Percentiles rank a stretch among this genome's conserved stretches.
Evolutionary conservation across 1,140 invertebrate genomes (phyloP).

Genomic region (Megalopta genalis): DNA sequence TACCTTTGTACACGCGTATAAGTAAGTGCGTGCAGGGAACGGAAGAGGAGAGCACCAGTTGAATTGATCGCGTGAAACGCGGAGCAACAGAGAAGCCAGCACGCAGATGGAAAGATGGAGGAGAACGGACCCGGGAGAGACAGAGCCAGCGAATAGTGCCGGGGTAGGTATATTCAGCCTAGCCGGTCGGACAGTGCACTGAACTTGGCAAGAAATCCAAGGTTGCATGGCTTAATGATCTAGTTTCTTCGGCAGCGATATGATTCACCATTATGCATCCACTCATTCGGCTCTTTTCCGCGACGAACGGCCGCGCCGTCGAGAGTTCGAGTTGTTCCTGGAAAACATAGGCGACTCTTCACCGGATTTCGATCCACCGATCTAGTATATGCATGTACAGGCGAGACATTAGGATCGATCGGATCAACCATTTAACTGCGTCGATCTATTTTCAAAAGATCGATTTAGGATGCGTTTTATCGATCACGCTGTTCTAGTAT

Average conservation of each 20-base stretch:
- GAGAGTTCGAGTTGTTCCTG: background rate
- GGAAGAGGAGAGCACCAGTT: background rate
- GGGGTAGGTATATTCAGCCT: slow-evolving; percentile 60
- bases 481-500: too few relatives aligned
- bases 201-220: slow-evolving; percentile 79
- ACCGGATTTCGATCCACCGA: too few relatives aligned
- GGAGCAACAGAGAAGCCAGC: slow-evolving; percentile 22
- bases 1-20: slow-evolving; percentile 19
- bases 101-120: slow-evolving; percentile 9
- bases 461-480: too few relatives aligned
- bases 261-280: slow-evolving; percentile 73
- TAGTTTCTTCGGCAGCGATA: slow-evolving; percentile 73
- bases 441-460: too few relatives aligned
- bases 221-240: slow-evolving; percentile 76
- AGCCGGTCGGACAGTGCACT: slow-evolving; percentile 70
- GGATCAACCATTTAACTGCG: too few relatives aligned
- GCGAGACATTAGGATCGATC: too few relatives aligned
- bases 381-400: too few relatives aligned
- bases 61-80: slow-evolving; percentile 37
- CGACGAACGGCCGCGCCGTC: background rate
- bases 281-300: slow-evolving; percentile 37
- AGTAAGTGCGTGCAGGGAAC: slow-evolving; percentile 12
- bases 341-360: background rate
- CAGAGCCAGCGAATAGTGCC: slow-evolving; percentile 40
- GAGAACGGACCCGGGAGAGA: slow-evolving; percentile 20